Percentiles rank a stretch among this genome's conserved stretches.
Conservation (phyloP, 1,140 invertebrate genomes). For the Drosophila miranda region DNA sequence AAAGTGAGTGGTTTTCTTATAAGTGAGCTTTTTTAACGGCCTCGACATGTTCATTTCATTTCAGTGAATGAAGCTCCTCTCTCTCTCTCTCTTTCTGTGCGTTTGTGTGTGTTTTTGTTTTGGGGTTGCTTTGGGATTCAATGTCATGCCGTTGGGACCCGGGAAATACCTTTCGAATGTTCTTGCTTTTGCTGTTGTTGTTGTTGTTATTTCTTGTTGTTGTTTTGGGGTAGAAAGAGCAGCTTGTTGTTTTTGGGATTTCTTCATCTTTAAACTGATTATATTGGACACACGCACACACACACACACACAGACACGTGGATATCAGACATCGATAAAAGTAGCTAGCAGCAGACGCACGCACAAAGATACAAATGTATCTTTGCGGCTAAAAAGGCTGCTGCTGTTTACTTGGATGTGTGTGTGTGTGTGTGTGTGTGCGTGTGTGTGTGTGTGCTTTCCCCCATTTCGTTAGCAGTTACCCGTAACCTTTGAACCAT, state of each 20-base stretch:
- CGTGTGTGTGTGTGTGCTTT: conserved; percentile 11
- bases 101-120: conserved; percentile 38
- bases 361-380: conserved; percentile 60
- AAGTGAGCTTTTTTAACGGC: conserved; percentile 50
- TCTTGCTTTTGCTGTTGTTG: conserved; percentile 43
- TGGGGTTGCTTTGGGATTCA: conserved; percentile 82
- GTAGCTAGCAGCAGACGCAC: conserved; percentile 55
- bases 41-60: conserved; percentile 31
- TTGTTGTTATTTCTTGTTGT: conserved; percentile 20
- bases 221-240: conserved; percentile 19
- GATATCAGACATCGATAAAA: conserved; percentile 78
- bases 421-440: too few species aligned
- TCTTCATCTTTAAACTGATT: conserved; percentile 78
- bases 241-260: conserved; percentile 66
- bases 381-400: conserved; percentile 10
- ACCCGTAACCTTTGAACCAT: conserved; percentile 62
- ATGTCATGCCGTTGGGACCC: conserved; percentile 82
- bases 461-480: conserved; percentile 34
- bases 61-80: conserved; percentile 38
- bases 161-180: conserved; percentile 75
- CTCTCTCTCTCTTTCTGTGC: conserved; percentile 10
- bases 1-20: conserved; percentile 49
- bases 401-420: conserved; percentile 16
- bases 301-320: conserved; percentile 31
- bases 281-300: conserved; percentile 56